Percentiles rank a stretch among this genome's conserved stretches.
Conservation (phyloP, 2,797 vertebrate genomes). For the Pagetopsis macropterus region DNA sequence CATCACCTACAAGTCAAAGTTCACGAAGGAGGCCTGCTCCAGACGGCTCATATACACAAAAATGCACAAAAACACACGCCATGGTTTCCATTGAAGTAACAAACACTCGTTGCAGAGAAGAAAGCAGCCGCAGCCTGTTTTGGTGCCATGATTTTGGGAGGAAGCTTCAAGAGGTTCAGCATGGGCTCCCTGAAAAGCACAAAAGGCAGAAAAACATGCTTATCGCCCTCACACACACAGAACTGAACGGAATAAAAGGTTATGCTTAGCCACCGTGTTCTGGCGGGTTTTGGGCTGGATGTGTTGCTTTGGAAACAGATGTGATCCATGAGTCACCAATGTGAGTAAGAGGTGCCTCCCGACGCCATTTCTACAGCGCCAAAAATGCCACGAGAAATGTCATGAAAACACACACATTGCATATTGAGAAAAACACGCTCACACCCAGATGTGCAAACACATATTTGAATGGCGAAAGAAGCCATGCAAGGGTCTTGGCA, state of each 20-base stretch:
- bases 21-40: conserved; percentile 32
- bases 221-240: conserved; percentile 25
- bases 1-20: conserved; percentile 53
- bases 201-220: conserved; percentile 42
- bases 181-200: conserved; percentile 25
- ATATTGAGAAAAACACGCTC: not conserved
- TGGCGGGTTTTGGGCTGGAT: conserved; percentile 63
- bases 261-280: conserved; percentile 56
- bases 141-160: conserved; percentile 43
- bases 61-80: conserved; percentile 6
- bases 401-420: not conserved
- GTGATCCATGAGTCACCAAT: conserved; percentile 73
- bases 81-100: conserved; percentile 58
- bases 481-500: conserved; percentile 1
- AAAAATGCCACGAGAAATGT: conserved; percentile 18
- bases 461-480: conserved; percentile 15
- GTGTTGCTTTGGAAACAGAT: conserved; percentile 74
- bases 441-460: not conserved
- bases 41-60: conserved; percentile 27
- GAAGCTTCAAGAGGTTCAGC: conserved; percentile 44
- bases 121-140: conserved; percentile 52
- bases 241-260: conserved; percentile 47
- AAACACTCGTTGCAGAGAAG: conserved; percentile 39
- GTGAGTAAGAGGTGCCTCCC: conserved; percentile 70
- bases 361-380: conserved; percentile 45